Base-by-base conservation (phyloP, 2,888 invertebrate species). In the Ophion obscuratus region DNA sequence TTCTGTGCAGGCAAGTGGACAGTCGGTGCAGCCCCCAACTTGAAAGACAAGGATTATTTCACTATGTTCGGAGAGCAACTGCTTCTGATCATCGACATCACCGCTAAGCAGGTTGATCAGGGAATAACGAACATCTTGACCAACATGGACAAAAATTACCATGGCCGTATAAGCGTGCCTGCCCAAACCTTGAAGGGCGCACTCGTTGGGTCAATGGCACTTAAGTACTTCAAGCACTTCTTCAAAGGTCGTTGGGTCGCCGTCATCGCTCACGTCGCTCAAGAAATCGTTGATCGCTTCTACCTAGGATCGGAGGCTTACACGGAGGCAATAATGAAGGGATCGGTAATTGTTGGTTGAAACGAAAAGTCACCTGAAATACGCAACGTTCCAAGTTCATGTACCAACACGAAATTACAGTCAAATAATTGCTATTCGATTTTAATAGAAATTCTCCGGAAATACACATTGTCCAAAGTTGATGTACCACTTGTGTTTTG, bases 231-330 rank as follows among this genome's bases (percentile, higher is more conserved):
- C 2, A 66, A 7, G 47, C 62, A 80, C 4, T 84, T 86, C 67
- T 77, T 86, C 64, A 76, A 40, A n/a, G 76, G 73, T 40, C 76
- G 53, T n/a, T 87, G 86, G 84, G 81, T 73, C 61, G 86, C 84
- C 24, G 61, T 84, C 6, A 17, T 86, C 6, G 81, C 79, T 47
- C 82, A 87, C 31, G 10, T 84, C 14, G 79, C 66, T 7, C 86
- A 87, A 67, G 87, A 87, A 84, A 24, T 68, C n/a, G 53, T 71
- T 36, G 87, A 86, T 80, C 84, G 84, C 17, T 80, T 82, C 61
- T 53, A 78, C 76, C 40, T 27, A 0, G 86, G 75, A 27, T 24
- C 76, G 6, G 40, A 67, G 14, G 36, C 31, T 20, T 84, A 79
- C 36, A 5, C 9, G 7, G 40, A 40, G 24, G 62, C 17, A 40